These are phyloP conservation scores for Adelognathus sp. DNA, from an alignment of 2,888 invertebrate genomes.

Conservation along the genomic window DNA sequence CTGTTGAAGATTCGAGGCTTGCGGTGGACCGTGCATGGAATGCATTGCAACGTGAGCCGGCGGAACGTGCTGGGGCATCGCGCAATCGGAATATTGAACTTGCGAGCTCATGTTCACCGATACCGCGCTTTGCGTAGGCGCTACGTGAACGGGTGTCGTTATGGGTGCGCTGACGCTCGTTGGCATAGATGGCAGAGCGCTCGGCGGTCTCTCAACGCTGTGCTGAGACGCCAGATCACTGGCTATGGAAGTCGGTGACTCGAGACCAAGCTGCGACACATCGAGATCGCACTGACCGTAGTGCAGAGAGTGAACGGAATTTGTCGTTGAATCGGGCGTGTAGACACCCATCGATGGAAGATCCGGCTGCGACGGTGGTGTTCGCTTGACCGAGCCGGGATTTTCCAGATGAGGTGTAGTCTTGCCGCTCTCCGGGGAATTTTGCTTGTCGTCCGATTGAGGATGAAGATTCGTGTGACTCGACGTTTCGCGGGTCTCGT, in stretches of 20 bases:
- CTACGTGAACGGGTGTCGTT: constrained; percentile 71
- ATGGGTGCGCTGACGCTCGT: constrained; percentile 67
- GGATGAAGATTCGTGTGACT: constrained; percentile 66
- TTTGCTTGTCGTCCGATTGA: constrained; percentile 76
- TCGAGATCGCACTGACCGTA: constrained; percentile 92
- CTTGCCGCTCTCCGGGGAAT: constrained; percentile 80
- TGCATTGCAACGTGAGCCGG: constrained; percentile 77
- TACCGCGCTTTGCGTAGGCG: constrained; percentile 68
- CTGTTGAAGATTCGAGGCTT: constrained; percentile 78
- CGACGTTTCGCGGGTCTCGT: constrained; percentile 56
- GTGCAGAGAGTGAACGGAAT: constrained; percentile 90
- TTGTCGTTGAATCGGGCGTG: constrained; percentile 92
- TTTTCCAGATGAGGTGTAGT: constrained; percentile 81
- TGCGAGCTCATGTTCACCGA: constrained; percentile 72
- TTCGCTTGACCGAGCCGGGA: constrained; percentile 82
- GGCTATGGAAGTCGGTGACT: constrained; percentile 94
- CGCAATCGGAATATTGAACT: constrained; percentile 85
- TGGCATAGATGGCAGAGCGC: constrained; percentile 82
- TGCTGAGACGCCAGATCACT: constrained; percentile 92
- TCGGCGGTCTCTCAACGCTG: constrained; percentile 85
- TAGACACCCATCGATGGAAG: constrained; percentile 93
- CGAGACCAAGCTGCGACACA: constrained; percentile 91
- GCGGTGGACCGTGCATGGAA: constrained; percentile 79
- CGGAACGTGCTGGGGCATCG: constrained; percentile 87
- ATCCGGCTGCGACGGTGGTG: constrained; percentile 83